Percentiles rank a stretch among this genome's conserved stretches.
Conservation (phyloP, 2,888 invertebrate genomes). For the Machimus rusticus region DNA sequence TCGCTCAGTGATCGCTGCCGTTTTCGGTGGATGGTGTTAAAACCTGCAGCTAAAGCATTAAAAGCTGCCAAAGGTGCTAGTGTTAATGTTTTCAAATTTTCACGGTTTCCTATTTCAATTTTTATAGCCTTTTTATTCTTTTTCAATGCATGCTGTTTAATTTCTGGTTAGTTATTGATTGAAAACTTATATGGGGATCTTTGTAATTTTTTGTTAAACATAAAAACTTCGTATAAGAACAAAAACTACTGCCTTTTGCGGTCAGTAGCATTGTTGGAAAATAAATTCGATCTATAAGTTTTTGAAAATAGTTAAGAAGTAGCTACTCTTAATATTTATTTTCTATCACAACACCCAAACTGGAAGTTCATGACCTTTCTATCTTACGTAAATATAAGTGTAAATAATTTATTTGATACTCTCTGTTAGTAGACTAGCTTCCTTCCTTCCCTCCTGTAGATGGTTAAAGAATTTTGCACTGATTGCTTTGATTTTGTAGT, state of each 20-base stretch:
- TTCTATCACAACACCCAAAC: too few relatives aligned
- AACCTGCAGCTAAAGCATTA: background rate
- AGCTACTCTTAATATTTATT: too few relatives aligned
- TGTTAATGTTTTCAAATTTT: background rate
- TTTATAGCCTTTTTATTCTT: background rate
- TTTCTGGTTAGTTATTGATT: background rate
- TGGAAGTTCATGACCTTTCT: too few relatives aligned
- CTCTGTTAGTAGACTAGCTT: too few relatives aligned
- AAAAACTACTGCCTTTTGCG: background rate
- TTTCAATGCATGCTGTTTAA: background rate
- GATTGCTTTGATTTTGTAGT: too few relatives aligned
- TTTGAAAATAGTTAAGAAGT: too few relatives aligned
- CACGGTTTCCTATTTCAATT: constrained; percentile 13
- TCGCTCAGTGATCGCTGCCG: background rate
- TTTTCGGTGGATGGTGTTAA: background rate
- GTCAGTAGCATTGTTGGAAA: background rate
- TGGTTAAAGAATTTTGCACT: too few relatives aligned
- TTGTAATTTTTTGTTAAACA: background rate
- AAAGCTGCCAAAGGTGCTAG: background rate
- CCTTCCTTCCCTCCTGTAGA: too few relatives aligned
- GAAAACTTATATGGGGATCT: background rate
- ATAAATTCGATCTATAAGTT: too few relatives aligned
- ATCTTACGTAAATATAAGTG: too few relatives aligned
- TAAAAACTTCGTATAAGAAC: background rate
- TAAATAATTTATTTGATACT: too few relatives aligned